Evolutionary conservation across 2,797 vertebrate species (phyloP).

Genomic region (Pagetopsis macropterus): DNA sequence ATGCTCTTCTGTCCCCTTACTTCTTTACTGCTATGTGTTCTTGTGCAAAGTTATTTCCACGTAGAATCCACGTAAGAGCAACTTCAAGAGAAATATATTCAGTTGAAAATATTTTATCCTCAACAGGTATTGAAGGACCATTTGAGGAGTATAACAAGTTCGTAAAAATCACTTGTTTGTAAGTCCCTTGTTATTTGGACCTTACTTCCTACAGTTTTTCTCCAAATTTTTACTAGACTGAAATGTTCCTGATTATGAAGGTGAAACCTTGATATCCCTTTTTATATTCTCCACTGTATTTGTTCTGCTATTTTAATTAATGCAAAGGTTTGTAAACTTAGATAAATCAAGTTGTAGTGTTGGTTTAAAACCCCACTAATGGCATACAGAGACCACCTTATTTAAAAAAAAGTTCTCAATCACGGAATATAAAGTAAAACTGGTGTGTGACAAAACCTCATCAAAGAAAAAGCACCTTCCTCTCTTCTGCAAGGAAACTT

Average conservation of each 20-base stretch:
- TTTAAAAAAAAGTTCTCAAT: conserved; percentile 54
- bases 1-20: conserved; percentile 70
- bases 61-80: conserved; percentile 79
- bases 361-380: conserved; percentile 61
- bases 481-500: background rate
- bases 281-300: conserved; percentile 69
- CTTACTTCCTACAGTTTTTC: conserved; percentile 83
- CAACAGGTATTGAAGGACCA: conserved; percentile 88
- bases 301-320: conserved; percentile 63
- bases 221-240: conserved; percentile 79
- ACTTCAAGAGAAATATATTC: conserved; percentile 76
- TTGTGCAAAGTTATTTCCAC: conserved; percentile 79
- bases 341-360: conserved; percentile 59
- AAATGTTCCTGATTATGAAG: conserved; percentile 78
- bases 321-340: conserved; percentile 68
- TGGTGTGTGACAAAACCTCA: conserved; percentile 74
- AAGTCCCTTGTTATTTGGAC: conserved; percentile 86
- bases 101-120: conserved; percentile 88
- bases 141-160: conserved; percentile 87
- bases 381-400: conserved; percentile 55
- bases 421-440: conserved; percentile 63
- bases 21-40: conserved; percentile 75
- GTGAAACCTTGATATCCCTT: conserved; percentile 75
- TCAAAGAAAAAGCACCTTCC: conserved; percentile 67
- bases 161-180: conserved; percentile 85